phyloP scores from a whole-genome alignment of 2,888 invertebrate species.

The Phania funesta region DNA sequence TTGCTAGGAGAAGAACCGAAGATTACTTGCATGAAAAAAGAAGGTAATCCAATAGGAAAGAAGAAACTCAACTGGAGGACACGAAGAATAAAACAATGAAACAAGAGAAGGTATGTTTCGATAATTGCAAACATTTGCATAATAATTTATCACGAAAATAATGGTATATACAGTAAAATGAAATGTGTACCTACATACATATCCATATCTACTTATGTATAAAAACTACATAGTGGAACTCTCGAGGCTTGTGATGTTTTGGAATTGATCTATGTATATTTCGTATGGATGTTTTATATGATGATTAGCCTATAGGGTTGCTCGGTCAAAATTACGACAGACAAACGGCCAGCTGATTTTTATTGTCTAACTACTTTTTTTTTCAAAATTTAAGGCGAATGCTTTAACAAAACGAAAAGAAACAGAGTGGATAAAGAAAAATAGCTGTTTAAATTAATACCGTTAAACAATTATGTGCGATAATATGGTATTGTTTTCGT shows the following conservation, averaged over 20 bases:
- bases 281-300: neutral
- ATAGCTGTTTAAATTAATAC: neutral
- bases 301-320: neutral
- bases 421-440: neutral
- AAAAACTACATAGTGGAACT: neutral
- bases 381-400: neutral
- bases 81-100: slow-evolving; percentile 72
- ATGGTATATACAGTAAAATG: neutral
- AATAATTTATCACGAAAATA: neutral
- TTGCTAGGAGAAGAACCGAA: slow-evolving; percentile 9
- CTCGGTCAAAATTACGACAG: neutral
- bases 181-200: neutral
- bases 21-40: slow-evolving; percentile 16
- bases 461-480: neutral
- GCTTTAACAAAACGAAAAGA: neutral
- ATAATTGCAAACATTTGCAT: slow-evolving; percentile 5
- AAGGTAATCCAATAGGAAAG: slow-evolving; percentile 40
- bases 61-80: slow-evolving; percentile 62
- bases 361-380: no score
- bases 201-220: neutral
- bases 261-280: neutral
- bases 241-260: neutral
- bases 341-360: slow-evolving; percentile 22
- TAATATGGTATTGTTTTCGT: neutral
- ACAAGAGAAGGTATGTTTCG: slow-evolving; percentile 72